Evolutionary conservation across 2,113 vertebrate species (phyloP).

Genomic region (Anoura caudifer): DNA sequence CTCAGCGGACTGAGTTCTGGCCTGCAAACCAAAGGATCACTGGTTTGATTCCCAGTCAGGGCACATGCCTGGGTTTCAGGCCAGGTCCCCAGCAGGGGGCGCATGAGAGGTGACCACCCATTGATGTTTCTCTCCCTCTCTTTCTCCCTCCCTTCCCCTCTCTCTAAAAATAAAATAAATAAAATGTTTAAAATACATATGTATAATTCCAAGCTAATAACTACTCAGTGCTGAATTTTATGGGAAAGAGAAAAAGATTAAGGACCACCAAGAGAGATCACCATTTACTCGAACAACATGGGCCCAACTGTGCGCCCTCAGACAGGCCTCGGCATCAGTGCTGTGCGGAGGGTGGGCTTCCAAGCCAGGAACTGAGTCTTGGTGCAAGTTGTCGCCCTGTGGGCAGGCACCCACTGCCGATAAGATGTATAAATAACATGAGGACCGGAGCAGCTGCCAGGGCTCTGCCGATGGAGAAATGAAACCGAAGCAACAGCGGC

Average conservation of each 20-base stretch:
- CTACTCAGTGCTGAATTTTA: neutral
- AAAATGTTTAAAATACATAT: too few relatives aligned
- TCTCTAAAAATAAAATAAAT: too few relatives aligned
- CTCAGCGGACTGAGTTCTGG: too few relatives aligned
- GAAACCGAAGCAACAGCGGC: neutral
- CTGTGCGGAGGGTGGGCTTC: neutral
- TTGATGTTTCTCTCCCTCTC: neutral
- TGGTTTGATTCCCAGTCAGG: too few relatives aligned
- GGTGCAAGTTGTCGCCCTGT: neutral
- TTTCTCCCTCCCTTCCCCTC: neutral
- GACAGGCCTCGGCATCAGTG: neutral
- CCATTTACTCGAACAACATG: neutral
- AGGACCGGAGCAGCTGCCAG: neutral
- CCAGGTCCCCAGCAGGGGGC: too few relatives aligned
- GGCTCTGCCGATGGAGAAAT: neutral
- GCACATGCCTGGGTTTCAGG: too few relatives aligned
- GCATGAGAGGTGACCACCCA: too few relatives aligned
- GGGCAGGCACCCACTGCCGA: rapidly evolving
- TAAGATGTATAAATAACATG: rapidly evolving
- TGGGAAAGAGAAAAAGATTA: neutral
- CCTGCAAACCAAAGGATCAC: too few relatives aligned
- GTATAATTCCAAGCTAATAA: neutral
- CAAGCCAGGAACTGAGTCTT: neutral
- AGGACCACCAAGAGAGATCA: neutral
- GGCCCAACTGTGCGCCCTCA: neutral